Conservation (phyloP, 2,888 invertebrate species). For the Caenorhabditis sp. region DNA sequence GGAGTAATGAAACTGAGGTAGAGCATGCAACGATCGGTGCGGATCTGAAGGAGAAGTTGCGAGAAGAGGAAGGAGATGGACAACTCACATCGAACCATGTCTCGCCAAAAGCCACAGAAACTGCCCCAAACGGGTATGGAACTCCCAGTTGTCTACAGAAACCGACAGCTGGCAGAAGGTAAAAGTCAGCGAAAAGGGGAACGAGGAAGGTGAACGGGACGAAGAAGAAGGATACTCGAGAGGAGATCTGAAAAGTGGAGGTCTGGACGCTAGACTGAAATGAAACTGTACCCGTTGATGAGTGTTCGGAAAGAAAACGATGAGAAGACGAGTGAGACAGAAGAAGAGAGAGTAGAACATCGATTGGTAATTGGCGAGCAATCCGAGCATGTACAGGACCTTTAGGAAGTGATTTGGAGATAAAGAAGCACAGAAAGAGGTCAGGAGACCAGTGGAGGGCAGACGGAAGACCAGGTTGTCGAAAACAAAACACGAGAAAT, state of each 20-base stretch:
- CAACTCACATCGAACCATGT: slow-evolving; percentile 15
- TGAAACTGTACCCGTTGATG: slow-evolving; percentile 13
- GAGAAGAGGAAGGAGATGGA: too few species aligned
- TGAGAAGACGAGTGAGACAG: slow-evolving; percentile 25
- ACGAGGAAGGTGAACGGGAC: slow-evolving; percentile 21
- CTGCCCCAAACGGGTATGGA: slow-evolving; percentile 9
- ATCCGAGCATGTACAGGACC: slow-evolving; percentile 27
- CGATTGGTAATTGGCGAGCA: slow-evolving; percentile 9
- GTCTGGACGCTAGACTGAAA: background rate
- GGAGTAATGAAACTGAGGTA: slow-evolving; percentile 28
- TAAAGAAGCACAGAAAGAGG: slow-evolving; percentile 10
- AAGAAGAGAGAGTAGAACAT: slow-evolving; percentile 34
- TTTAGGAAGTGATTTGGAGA: slow-evolving; percentile 24
- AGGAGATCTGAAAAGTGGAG: slow-evolving; percentile 1
- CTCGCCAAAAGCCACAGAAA: slow-evolving; percentile 6
- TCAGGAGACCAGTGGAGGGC: slow-evolving; percentile 37
- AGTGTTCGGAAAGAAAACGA: slow-evolving; percentile 6
- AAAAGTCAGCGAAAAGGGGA: slow-evolving; percentile 29
- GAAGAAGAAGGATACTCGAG: slow-evolving; percentile 4
- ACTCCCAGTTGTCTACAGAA: slow-evolving; percentile 8
- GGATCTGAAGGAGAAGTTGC: slow-evolving; percentile 12
- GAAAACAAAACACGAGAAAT: slow-evolving; percentile 27
- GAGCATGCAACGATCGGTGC: slow-evolving; percentile 30
- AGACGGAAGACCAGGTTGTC: slow-evolving; percentile 35
- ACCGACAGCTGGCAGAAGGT: slow-evolving; percentile 29